A percentile compares a stretch with the other conserved stretches of the same genome.
These are phyloP conservation scores for Periphyllus acericola DNA, from an alignment of 2,888 invertebrate species.

Conservation along the genomic window DNA sequence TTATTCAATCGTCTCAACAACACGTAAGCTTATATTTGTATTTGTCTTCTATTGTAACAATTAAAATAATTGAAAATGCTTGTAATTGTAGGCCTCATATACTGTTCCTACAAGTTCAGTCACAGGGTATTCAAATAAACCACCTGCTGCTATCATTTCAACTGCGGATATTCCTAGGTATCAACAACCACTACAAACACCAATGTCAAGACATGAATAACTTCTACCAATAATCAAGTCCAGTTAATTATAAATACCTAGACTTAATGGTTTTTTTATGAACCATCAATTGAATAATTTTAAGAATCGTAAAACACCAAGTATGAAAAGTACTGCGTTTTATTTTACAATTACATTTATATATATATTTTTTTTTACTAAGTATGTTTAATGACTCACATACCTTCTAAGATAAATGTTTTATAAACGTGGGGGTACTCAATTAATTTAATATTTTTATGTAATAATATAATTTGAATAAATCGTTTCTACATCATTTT, in stretches of 20 bases:
- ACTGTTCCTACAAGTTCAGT: neutral
- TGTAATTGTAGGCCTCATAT: constrained; percentile 23
- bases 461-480: constrained; percentile 37
- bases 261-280: neutral
- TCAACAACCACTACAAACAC: constrained; percentile 14
- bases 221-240: neutral
- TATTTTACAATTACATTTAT: constrained; percentile 13
- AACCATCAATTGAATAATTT: neutral
- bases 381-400: constrained; percentile 10
- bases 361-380: constrained; percentile 38
- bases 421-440: constrained; percentile 24
- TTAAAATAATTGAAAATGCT: neutral
- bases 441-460: constrained; percentile 22
- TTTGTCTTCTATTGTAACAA: neutral
- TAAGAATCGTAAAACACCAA: neutral
- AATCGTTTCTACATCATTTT: constrained; percentile 11
- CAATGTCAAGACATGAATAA: constrained; percentile 40
- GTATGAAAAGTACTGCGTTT: neutral
- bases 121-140: constrained; percentile 38
- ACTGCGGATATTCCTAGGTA: constrained; percentile 17
- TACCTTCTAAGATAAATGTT: constrained; percentile 25
- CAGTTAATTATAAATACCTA: neutral
- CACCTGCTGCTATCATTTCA: neutral
- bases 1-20: constrained; percentile 34
- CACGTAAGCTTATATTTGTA: constrained; percentile 17